Base-by-base conservation (phyloP, 1,140 invertebrate species). In the Andricus grossulariae region DNA sequence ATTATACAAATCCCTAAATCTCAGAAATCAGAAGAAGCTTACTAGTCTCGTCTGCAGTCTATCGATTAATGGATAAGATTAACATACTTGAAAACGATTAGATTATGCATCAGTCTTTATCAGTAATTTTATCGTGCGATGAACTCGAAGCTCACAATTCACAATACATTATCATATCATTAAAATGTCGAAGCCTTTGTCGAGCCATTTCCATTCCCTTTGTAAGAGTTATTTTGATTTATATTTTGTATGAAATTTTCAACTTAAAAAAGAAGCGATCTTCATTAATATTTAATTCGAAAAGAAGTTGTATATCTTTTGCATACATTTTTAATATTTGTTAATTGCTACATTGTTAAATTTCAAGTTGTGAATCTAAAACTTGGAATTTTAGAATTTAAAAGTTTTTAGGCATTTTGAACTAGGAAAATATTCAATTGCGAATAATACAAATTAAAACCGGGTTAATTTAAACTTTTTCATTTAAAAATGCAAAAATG, bases 121-220 rank as follows among this genome's bases (percentile, higher is more conserved):
- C 60, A 39, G 25, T 10, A 25, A 32, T 66, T 66, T 66, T 66
- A 66, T 66, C 60, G 60, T 66, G 25, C 60, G 25, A 66, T 66
- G 60, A 66, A 66, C 60, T 39, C 16, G 16, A 13, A 45, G 39
- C 32, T 66, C 60, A 66, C 25, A 32, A 32, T 66, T 66, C 25
- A 39, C 60, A 66, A 39, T 66, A 25, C 15, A 66, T 66, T 66
- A 39, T 32, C 32, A 66, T 66, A 66, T 66, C 60, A 66, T 60
- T 60, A 60, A 25, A 60, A 60, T 60, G 4, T 32, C 18, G 18
- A 19, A 19, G 54, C 18, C 32, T 32, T 32, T 60, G 57, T 60
- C 19, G 25, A 32, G 12, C 16, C 15, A 60, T 32, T 66, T 66
- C 57, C 25, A 66, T 21, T 32, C 19, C 25, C 57, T 66, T 25